phyloP scores from a whole-genome alignment of 92 coral and sea anemone species.

The Blastomussa wellsi region DNA sequence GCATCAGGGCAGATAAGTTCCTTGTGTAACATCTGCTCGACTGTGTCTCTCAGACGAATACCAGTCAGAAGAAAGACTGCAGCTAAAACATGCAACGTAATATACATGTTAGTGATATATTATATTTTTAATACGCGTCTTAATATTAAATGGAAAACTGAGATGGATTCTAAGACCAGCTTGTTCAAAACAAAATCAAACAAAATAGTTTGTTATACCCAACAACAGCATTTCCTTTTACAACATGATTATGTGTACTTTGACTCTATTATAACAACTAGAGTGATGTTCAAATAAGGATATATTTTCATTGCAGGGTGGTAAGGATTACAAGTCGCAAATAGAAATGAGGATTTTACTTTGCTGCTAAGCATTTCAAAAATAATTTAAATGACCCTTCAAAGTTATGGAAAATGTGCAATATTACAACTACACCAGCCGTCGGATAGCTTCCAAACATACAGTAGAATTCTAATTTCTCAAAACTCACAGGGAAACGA shows the following conservation, averaged over 20 bases:
- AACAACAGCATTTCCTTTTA: background rate
- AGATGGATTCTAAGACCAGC: background rate
- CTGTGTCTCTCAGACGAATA: constrained; percentile 79
- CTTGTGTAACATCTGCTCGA: constrained; percentile 82
- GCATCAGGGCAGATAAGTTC: constrained; percentile 86
- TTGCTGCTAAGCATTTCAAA: too few relatives aligned
- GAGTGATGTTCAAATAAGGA: background rate
- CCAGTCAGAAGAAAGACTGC: constrained; percentile 90
- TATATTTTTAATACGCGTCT: background rate
- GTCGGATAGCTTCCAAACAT: too few relatives aligned
- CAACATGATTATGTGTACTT: background rate
- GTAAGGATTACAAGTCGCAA: too few relatives aligned
- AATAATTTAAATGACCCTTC: too few relatives aligned
- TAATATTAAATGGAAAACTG: too few relatives aligned
- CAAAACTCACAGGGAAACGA: too few relatives aligned
- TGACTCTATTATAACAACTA: background rate
- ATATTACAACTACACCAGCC: too few relatives aligned
- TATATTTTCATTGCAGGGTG: too few relatives aligned
- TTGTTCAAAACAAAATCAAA: background rate
- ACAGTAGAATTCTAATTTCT: too few relatives aligned
- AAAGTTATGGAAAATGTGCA: too few relatives aligned
- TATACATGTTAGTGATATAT: background rate
- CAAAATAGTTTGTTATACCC: background rate
- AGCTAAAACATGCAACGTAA: constrained; percentile 54
- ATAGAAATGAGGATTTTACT: too few relatives aligned